A percentile compares a stretch with the other conserved stretches of the same genome.
Evolutionary conservation across 2,888 invertebrate species (phyloP).

Genomic region (Noctua comes): DNA sequence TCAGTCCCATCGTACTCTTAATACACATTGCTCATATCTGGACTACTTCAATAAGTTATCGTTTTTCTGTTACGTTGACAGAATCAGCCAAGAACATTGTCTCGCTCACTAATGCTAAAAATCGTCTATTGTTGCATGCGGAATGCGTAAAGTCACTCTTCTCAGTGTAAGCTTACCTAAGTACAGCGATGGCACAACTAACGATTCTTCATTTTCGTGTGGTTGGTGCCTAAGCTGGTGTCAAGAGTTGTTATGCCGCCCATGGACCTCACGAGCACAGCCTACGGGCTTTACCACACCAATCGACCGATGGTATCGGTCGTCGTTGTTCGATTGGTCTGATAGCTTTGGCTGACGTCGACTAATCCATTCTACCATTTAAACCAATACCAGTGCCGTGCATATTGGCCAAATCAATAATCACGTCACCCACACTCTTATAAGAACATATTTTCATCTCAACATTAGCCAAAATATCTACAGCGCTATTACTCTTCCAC

Average conservation of each 20-base stretch:
- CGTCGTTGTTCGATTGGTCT: too few relatives aligned
- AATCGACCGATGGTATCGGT: too few relatives aligned
- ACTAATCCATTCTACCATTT: neutral
- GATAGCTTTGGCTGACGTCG: too few relatives aligned
- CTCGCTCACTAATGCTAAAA: neutral
- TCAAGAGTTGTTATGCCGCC: too few relatives aligned
- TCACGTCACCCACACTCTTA: too few relatives aligned
- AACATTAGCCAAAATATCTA: neutral
- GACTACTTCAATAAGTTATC: neutral
- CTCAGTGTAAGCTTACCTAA: neutral
- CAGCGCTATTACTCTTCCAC: constrained; percentile 27
- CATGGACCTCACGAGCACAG: too few relatives aligned
- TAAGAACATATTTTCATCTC: neutral
- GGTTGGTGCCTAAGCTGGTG: too few relatives aligned
- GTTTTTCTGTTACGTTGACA: neutral
- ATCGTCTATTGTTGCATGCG: neutral
- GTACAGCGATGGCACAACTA: neutral
- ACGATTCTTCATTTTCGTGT: neutral
- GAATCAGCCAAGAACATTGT: neutral
- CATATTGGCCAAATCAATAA: neutral
- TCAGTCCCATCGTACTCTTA: too few relatives aligned
- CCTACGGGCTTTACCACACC: too few relatives aligned
- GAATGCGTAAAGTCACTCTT: neutral
- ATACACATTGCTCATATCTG: too few relatives aligned
- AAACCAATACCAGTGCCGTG: neutral